A percentile compares a stretch with the other conserved stretches of the same genome.
Evolutionary conservation across 2,113 vertebrate genomes (phyloP).

Genomic region (Corynorhinus townsendii): DNA sequence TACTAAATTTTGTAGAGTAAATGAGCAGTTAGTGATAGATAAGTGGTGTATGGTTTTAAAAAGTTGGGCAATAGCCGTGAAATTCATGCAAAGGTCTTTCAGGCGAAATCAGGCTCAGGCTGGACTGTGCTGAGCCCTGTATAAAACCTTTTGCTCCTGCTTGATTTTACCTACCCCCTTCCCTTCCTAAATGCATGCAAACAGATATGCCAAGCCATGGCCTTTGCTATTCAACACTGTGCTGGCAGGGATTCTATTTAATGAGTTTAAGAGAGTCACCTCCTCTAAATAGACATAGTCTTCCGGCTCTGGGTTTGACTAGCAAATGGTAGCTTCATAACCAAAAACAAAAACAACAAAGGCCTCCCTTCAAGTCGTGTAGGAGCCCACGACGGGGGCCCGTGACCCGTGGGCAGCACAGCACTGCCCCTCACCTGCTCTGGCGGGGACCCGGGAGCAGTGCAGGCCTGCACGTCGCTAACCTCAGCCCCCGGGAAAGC

Average conservation of each 20-base stretch:
- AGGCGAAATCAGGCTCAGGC: not conserved
- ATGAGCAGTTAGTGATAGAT: not conserved
- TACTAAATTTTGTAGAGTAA: not conserved
- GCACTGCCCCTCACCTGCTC: accelerated
- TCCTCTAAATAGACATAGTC: not conserved
- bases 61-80: not conserved
- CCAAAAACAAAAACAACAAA: not conserved
- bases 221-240: not conserved
- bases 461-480: accelerated
- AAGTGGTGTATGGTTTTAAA: not conserved
- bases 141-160: not conserved
- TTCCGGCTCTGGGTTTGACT: not conserved
- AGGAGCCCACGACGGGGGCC: no score
- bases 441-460: accelerated
- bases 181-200: not conserved
- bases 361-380: not conserved
- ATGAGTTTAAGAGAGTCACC: not conserved
- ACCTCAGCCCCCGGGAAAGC: accelerated
- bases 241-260: not conserved
- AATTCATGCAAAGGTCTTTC: not conserved
- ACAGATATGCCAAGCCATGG: not conserved
- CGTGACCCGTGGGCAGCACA: accelerated
- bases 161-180: not conserved
- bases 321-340: not conserved
- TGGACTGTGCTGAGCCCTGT: not conserved